Evolutionary conservation across 1,140 invertebrate genomes (phyloP), one percentile per base, ranked within the genome.

Genomic region (Panulirus ornatus): DNA sequence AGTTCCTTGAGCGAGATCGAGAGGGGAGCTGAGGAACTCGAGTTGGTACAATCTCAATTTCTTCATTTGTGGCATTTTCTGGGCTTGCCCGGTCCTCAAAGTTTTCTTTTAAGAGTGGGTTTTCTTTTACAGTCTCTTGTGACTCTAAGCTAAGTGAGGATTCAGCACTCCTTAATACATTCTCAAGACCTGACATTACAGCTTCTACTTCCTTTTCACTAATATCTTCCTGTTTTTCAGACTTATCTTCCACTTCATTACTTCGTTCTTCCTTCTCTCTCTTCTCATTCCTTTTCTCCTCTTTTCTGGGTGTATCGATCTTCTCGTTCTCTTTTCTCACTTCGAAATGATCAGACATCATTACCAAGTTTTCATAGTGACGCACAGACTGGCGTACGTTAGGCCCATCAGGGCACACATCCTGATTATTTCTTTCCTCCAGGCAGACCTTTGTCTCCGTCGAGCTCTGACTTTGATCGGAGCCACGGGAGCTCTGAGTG

Each of bases 161-260:
- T 94, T 97, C 96, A 0, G 96, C 97, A 88, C 97, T 96, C 93
- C 97, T 97, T 0, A 97, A 96, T 79, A 97, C 97, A 92, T 97
- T 97, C 92, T 96, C 95, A 42, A 98, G 93, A 93, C 97, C 97
- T 93, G 97, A 96, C 92, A 97, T 97, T 0, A 97, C 97, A 94
- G 97, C 97, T 92, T 97, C 97, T 78, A 98, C 97, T 22, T 97
- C 97, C 0, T 96, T 97, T 94, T 97, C 96, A 76, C 96, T 96
- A 92, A 97, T 96, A 75, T 96, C 96, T 81, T 96, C 95, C 6
- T 94, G 94, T 14, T 36, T 76, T 38, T 58, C 27, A 84, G 11
- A 11, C 44, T 30, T 30, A 22, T 36, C 36, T n/a, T 66, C 84
- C 73, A 54, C 58, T 83, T 9, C 66, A 19, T 63, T 19, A 34